Evolutionary conservation across 1,140 invertebrate species (phyloP).

Genomic region (Temnothorax curvispinosus): DNA sequence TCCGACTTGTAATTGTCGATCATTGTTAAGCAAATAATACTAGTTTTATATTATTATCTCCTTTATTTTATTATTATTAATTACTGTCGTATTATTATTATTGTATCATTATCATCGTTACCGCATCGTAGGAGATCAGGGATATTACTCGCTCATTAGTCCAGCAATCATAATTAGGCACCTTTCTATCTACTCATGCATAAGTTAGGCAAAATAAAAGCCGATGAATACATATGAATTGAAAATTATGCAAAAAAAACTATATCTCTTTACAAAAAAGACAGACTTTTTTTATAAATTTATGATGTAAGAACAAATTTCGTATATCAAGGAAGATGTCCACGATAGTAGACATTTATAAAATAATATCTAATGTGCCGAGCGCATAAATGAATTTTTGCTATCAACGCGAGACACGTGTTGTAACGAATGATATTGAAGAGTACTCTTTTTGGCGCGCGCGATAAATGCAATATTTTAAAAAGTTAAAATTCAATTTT

Average conservation of each 20-base stretch:
- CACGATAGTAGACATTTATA: slow-evolving; percentile 11
- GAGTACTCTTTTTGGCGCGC: slow-evolving; percentile 2
- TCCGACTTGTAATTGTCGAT: slow-evolving; percentile 58
- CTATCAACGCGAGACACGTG: slow-evolving; percentile 6
- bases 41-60: slow-evolving; percentile 66
- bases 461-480: slow-evolving; percentile 16
- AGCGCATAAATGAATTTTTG: slow-evolving; percentile 15
- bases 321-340: background rate
- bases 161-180: slow-evolving; percentile 34
- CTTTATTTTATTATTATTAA: slow-evolving; percentile 35
- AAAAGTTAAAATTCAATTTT: slow-evolving; percentile 37
- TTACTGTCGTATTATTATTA: slow-evolving; percentile 41
- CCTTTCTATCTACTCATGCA: slow-evolving; percentile 23
- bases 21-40: slow-evolving; percentile 68
- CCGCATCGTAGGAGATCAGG: slow-evolving; percentile 44
- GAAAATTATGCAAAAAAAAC: slow-evolving; percentile 20
- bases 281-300: slow-evolving; percentile 30
- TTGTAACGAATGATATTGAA: slow-evolving; percentile 27
- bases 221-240: background rate
- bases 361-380: background rate
- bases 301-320: slow-evolving; percentile 9
- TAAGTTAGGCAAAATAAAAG: background rate
- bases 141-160: slow-evolving; percentile 25
- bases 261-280: slow-evolving; percentile 23
- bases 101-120: slow-evolving; percentile 68